Conservation (phyloP, 2,888 invertebrate genomes). For the Campoletis raptor region DNA sequence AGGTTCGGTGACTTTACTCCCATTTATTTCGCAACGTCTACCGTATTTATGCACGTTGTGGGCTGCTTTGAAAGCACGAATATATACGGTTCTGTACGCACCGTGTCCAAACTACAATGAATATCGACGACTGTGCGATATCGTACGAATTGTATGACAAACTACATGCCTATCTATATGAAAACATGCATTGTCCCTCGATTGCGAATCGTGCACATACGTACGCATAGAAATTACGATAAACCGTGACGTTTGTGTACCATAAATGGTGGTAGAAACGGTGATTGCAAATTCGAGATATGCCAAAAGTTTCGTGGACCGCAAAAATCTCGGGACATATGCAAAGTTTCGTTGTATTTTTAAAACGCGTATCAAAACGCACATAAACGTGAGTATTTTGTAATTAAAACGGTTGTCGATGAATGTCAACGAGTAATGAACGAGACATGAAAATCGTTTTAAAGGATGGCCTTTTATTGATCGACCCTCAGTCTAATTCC, state of each 20-base stretch:
- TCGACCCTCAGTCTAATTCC: neutral
- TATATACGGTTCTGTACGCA: conserved; percentile 30
- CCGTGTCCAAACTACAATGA: conserved; percentile 34
- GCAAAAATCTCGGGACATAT: conserved; percentile 10
- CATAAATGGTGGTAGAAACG: conserved; percentile 7
- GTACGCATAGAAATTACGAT: conserved; percentile 49
- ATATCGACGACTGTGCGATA: conserved; percentile 48
- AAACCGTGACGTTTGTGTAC: conserved; percentile 25
- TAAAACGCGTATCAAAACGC: neutral
- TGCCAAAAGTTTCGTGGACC: conserved; percentile 15
- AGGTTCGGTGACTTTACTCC: neutral
- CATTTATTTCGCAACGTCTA: conserved; percentile 23
- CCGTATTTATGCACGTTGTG: neutral
- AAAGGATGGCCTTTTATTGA: too few relatives aligned
- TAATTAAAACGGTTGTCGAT: neutral
- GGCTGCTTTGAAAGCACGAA: conserved; percentile 18
- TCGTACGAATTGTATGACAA: conserved; percentile 22
- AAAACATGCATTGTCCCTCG: conserved; percentile 36
- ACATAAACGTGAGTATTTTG: neutral
- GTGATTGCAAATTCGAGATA: conserved; percentile 50
- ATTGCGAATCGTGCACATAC: conserved; percentile 17
- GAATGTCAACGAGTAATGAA: neutral
- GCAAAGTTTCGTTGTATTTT: neutral
- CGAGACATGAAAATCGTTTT: too few relatives aligned
- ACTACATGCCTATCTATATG: neutral